These are phyloP conservation scores for Pseudomyrmex pallidus DNA, from an alignment of 1,140 invertebrate species.

Conservation along the genomic window DNA sequence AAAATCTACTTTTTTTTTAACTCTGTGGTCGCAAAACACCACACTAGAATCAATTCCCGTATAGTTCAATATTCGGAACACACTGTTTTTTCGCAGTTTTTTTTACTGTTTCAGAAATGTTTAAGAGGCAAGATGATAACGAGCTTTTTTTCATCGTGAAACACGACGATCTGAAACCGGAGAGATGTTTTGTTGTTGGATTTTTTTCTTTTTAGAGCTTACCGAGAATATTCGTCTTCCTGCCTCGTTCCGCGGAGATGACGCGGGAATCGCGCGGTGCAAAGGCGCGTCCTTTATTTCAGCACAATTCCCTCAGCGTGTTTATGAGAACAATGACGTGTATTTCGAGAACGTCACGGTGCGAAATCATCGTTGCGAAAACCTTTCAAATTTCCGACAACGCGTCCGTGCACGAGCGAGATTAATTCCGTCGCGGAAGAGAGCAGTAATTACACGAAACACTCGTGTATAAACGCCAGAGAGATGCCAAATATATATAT, in stretches of 20 bases:
- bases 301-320: not conserved
- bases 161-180: not conserved
- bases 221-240: not conserved
- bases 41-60: no score
- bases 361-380: slow-evolving; percentile 5
- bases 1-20: no score
- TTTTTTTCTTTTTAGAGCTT: slow-evolving; percentile 10
- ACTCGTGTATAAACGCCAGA: slow-evolving; percentile 5
- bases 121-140: not conserved
- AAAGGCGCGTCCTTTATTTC: not conserved
- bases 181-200: not conserved
- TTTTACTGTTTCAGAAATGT: not conserved
- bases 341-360: not conserved
- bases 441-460: slow-evolving; percentile 31
- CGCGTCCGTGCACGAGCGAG: not conserved
- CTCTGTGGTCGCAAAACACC: no score
- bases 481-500: not conserved
- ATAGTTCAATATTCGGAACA: no score
- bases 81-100: not conserved
- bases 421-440: slow-evolving; percentile 19
- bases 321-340: not conserved
- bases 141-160: not conserved
- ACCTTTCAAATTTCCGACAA: not conserved
- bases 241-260: not conserved
- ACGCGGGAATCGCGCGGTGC: not conserved